phyloP scores from a whole-genome alignment of 2,797 vertebrate genomes.

The Hoplostethus atlanticus region DNA sequence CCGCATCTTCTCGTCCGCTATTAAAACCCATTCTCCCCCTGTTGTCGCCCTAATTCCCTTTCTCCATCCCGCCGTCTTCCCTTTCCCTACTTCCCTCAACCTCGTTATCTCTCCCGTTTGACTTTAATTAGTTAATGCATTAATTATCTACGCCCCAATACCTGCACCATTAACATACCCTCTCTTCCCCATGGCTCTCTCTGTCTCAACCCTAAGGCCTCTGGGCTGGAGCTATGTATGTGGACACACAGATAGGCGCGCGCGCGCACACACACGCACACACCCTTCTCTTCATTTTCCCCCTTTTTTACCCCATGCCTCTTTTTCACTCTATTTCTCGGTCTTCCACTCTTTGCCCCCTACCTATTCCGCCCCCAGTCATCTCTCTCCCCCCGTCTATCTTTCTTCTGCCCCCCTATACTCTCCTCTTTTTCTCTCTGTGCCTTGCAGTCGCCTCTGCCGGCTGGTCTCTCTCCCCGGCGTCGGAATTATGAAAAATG shows the following conservation, averaged over 20 bases:
- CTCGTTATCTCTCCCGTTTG: constrained; percentile 84
- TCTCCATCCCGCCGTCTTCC: constrained; percentile 64
- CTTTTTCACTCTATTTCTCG: constrained; percentile 87
- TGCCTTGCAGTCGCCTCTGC: constrained; percentile 91
- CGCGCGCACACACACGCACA: constrained; percentile 36
- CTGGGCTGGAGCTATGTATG: constrained; percentile 58
- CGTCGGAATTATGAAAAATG: constrained; percentile 99
- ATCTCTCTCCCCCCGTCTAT: constrained; percentile 77
- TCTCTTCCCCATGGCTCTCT: constrained; percentile 61
- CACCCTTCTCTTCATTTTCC: constrained; percentile 41
- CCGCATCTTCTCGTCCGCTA: constrained; percentile 71
- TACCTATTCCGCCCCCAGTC: constrained; percentile 83
- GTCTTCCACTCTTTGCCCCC: constrained; percentile 86
- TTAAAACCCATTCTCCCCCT: constrained; percentile 78
- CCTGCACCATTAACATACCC: constrained; percentile 82
- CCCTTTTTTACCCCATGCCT: constrained; percentile 79
- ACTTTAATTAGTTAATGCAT: constrained; percentile 88
- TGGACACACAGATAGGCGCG: constrained; percentile 46
- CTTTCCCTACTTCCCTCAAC: constrained; percentile 69
- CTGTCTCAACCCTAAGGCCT: constrained; percentile 65
- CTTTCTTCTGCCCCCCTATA: constrained; percentile 49
- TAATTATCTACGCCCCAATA: constrained; percentile 87
- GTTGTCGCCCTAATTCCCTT: constrained; percentile 73
- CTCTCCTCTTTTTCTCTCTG: constrained; percentile 85
- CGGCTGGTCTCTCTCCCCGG: constrained; percentile 88